These are phyloP conservation scores for Ptychadena robeensis DNA, from an alignment of 2,797 vertebrate species.

Conservation along the genomic window DNA sequence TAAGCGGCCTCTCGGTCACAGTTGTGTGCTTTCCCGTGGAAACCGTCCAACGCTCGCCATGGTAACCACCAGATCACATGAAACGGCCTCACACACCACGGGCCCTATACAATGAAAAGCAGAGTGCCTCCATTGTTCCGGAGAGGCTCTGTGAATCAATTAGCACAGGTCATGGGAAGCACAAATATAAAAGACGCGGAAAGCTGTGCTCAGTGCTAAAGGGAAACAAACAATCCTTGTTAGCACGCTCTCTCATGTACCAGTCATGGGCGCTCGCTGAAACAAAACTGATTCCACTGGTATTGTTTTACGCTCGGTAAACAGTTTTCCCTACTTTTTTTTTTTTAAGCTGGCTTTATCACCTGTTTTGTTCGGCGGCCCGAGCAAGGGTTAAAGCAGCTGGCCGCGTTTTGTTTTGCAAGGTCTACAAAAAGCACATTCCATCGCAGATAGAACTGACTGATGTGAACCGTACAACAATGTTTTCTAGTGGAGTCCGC, in stretches of 20 bases:
- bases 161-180: slow-evolving; percentile 50
- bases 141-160: slow-evolving; percentile 39
- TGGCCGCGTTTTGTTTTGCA: not conserved
- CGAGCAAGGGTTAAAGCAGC: slow-evolving; percentile 16
- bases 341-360: not conserved
- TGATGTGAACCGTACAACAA: not conserved
- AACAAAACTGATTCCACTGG: slow-evolving; percentile 5
- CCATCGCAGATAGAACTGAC: slow-evolving; percentile 10
- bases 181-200: slow-evolving; percentile 20
- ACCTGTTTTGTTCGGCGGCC: not conserved
- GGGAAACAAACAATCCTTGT: slow-evolving; percentile 22
- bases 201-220: slow-evolving; percentile 26
- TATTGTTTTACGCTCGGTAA: not conserved
- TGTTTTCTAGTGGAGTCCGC: slow-evolving; percentile 20
- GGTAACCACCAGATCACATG: slow-evolving; percentile 46
- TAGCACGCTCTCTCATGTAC: not conserved
- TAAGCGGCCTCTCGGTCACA: not conserved
- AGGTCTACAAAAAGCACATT: slow-evolving; percentile 39
- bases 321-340: not conserved
- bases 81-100: slow-evolving; percentile 20
- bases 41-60: slow-evolving; percentile 39
- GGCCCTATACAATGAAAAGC: slow-evolving; percentile 37
- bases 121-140: slow-evolving; percentile 52
- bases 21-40: slow-evolving; percentile 23
- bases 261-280: not conserved